These are phyloP conservation scores for Polyergus mexicanus DNA, from an alignment of 1,140 invertebrate genomes.

Conservation along the genomic window DNA sequence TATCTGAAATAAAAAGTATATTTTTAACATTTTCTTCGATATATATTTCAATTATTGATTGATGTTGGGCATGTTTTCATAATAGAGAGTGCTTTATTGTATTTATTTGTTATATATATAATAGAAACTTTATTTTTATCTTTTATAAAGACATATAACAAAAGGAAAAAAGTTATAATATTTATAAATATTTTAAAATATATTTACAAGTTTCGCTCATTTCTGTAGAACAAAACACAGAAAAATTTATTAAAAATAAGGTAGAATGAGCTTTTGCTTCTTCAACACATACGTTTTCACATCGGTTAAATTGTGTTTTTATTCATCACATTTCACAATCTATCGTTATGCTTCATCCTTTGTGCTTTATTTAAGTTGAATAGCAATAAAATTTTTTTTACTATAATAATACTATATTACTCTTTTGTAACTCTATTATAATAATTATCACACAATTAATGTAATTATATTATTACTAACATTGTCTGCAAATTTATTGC, in stretches of 20 bases:
- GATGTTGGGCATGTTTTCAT: conserved; percentile 25
- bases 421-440: not conserved
- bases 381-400: not conserved
- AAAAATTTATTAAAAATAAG: conserved; percentile 12
- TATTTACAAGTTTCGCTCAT: not conserved
- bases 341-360: not conserved
- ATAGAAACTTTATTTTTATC: not conserved
- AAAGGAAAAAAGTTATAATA: not conserved
- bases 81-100: not conserved
- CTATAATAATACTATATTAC: not conserved
- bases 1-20: not conserved
- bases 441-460: conserved; percentile 14
- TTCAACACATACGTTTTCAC: not conserved
- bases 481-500: conserved; percentile 4
- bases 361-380: not conserved
- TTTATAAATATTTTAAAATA: not conserved
- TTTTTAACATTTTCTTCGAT: conserved; percentile 10
- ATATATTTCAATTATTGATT: conserved; percentile 12
- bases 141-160: not conserved
- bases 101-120: not conserved
- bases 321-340: too few species aligned
- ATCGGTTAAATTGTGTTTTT: not conserved
- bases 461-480: conserved; percentile 1
- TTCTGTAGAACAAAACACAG: not conserved
- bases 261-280: not conserved